Percentiles rank a stretch among this genome's conserved stretches.
These are phyloP conservation scores for Eleutherodactylus coqui DNA, from an alignment of 2,797 vertebrate species.

Conservation along the genomic window DNA sequence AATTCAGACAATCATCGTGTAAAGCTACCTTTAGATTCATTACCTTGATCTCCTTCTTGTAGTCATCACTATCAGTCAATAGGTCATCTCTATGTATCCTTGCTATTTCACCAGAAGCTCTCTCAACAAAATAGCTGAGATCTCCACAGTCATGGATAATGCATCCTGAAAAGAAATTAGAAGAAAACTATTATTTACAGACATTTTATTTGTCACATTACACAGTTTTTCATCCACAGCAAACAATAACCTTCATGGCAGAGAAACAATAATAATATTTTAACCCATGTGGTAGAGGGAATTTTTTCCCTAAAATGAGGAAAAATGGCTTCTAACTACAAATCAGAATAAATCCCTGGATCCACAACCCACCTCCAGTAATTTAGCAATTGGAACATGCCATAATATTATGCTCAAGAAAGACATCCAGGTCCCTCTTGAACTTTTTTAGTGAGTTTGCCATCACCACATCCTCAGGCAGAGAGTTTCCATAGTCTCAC, in stretches of 20 bases:
- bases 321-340: no score
- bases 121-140: constrained; percentile 63
- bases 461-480: no score
- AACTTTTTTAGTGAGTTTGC: no score
- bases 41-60: constrained; percentile 62
- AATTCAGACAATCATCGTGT: background rate
- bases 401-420: no score
- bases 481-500: no score
- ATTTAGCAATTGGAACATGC: no score
- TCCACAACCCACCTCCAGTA: no score
- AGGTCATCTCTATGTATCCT: constrained; percentile 63
- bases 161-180: constrained; percentile 40
- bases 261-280: background rate
- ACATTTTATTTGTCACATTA: background rate
- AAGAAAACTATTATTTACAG: background rate
- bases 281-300: no score
- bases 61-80: constrained; percentile 56
- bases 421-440: no score
- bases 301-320: no score
- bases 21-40: background rate
- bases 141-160: constrained; percentile 64
- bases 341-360: no score
- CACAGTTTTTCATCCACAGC: background rate
- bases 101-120: constrained; percentile 49
- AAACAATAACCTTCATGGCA: background rate